phyloP scores from a whole-genome alignment of 2,888 invertebrate genomes.

The Xestia ashworthii region DNA sequence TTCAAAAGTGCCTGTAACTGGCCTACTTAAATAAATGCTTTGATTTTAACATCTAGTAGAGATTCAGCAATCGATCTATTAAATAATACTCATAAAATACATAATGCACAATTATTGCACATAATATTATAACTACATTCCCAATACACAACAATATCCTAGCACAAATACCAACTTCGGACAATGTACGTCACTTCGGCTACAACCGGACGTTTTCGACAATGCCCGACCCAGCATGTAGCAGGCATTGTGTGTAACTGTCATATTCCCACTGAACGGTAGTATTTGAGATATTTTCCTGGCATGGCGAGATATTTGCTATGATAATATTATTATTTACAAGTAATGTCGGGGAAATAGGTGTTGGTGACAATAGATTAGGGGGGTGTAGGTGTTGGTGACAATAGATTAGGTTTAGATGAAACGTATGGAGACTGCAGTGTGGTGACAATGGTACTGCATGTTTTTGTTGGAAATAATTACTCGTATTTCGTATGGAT shows the following conservation, averaged over 20 bases:
- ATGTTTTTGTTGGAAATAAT: neutral
- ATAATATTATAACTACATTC: constrained; percentile 23
- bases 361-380: constrained; percentile 20
- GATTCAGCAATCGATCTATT: too few species aligned
- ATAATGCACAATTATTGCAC: neutral
- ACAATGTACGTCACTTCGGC: constrained; percentile 83
- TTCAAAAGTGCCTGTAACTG: too few species aligned
- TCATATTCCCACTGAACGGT: constrained; percentile 54
- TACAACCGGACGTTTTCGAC: constrained; percentile 72
- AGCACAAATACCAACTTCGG: constrained; percentile 63
- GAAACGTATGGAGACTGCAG: neutral
- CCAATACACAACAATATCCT: constrained; percentile 42
- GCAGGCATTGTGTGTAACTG: constrained; percentile 64
- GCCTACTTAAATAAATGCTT: too few species aligned
- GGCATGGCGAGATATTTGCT: constrained; percentile 49
- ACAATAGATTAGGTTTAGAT: constrained; percentile 17
- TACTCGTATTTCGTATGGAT: neutral
- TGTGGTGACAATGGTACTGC: neutral
- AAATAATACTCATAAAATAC: constrained; percentile 8
- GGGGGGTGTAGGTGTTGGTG: constrained; percentile 17
- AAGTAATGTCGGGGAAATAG: constrained; percentile 26
- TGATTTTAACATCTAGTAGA: too few species aligned
- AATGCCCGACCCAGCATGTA: constrained; percentile 59
- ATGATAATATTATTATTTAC: constrained; percentile 48
- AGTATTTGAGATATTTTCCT: constrained; percentile 62